Base-by-base conservation (phyloP, 2,113 vertebrate species). In the Columba janthina region DNA sequence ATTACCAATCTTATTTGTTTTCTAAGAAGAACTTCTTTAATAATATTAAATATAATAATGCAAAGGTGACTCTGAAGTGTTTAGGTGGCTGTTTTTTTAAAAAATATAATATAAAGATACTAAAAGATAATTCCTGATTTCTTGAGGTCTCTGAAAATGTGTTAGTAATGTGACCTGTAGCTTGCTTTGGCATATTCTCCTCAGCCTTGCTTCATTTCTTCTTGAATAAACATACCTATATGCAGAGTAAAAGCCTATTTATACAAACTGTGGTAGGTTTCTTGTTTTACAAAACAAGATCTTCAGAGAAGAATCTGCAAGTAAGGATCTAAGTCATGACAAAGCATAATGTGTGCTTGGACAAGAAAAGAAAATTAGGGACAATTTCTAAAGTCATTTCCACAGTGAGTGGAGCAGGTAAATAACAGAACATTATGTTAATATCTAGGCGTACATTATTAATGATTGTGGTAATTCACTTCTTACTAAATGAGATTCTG, bases 341-440 rank as follows among this genome's bases (percentile, higher is more conserved):
- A 94, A 84, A 80, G 65, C 70, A 65, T 80, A 87, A 13, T 69
- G 40, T 70, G 42, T 86, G 58, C 66, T 81, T 44, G 17, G 36
- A 54, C 58, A 78, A 61, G 58, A 2, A 0, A 90, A 78, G 72
- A 84, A 90, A 94, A 93, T 88, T 60, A 84, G 65, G 8, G 44
- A 75, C 81, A 73, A 71, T 61, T 92, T 95, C 69, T 84, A 22
- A 97, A 90, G 80, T 69, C 18, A 86, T 92, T 96, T 92, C 87
- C 44, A 54, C 76, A 90, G 75, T 95, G 73, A 95, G 36, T 34
- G n/a, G 54, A 74, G 57, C 76, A 89, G 74, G 90, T 97, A 94
- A 96, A 92, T 96, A 96, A 85, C 61, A 94, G 92, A 93, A 75
- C 31, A 92, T 84, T 93, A 87, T 88, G 92, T 86, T 96, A 96